Conservation (phyloP, 2,113 vertebrate species). For the Nesoenas mayeri region DNA sequence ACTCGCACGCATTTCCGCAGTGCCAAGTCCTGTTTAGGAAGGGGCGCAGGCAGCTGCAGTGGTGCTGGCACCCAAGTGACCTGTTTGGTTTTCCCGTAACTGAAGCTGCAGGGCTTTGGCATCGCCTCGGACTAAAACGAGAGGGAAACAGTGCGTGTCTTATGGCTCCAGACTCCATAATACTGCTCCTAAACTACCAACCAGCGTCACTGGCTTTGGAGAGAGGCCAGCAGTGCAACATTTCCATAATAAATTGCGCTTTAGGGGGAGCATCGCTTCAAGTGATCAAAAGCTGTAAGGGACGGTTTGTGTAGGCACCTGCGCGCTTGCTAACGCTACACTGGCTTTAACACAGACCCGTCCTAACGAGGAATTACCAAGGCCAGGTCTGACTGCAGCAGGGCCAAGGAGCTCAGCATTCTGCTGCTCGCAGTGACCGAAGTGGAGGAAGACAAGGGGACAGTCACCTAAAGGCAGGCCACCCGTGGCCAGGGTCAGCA, state of each 20-base stretch:
- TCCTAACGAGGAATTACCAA: neutral
- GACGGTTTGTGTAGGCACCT: neutral
- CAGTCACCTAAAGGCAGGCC: neutral
- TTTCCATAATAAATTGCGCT: neutral
- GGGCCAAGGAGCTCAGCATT: accelerated
- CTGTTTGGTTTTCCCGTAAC: constrained; percentile 17
- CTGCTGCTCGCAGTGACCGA: neutral
- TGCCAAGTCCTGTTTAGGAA: neutral
- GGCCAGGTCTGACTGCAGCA: neutral
- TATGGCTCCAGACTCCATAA: constrained; percentile 1
- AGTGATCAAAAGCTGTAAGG: neutral
- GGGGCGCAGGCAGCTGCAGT: neutral
- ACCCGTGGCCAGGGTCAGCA: neutral
- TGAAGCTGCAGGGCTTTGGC: constrained; percentile 53
- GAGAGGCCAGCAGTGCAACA: neutral
- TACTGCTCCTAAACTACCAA: constrained; percentile 1
- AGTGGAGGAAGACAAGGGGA: constrained; percentile 39
- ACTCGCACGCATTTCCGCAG: neutral
- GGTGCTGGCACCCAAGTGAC: neutral
- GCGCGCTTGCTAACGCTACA: neutral
- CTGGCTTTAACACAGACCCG: neutral
- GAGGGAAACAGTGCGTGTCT: constrained; percentile 14
- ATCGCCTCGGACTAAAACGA: neutral
- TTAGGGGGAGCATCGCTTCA: neutral
- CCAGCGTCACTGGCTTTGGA: neutral